Conservation (phyloP, 2,797 vertebrate species). For the Fundulus diaphanus region DNA sequence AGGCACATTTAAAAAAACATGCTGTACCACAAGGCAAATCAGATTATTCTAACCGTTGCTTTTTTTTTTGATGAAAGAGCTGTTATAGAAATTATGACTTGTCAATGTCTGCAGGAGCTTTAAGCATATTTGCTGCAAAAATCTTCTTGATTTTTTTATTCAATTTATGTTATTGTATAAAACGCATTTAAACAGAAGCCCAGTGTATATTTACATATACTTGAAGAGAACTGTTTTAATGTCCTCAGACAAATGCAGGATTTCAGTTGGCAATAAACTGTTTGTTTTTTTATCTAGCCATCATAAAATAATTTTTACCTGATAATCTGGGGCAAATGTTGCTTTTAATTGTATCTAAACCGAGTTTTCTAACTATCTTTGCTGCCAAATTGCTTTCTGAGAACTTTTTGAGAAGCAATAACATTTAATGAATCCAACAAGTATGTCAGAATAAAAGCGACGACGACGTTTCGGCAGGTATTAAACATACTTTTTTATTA, state of each 20-base stretch:
- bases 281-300: not conserved
- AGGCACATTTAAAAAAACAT: not conserved
- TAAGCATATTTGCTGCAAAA: not conserved
- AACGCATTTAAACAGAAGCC: not conserved
- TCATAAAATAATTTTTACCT: not conserved
- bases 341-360: not conserved
- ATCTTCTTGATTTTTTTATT: not conserved
- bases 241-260: not conserved
- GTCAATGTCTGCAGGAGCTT: not conserved
- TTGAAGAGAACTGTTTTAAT: not conserved
- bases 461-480: too few species aligned
- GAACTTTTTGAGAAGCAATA: not conserved
- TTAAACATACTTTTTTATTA: too few species aligned
- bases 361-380: too few species aligned
- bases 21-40: not conserved
- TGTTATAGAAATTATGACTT: not conserved
- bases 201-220: not conserved
- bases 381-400: not conserved
- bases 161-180: not conserved
- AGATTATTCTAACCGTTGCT: not conserved
- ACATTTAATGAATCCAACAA: too few species aligned
- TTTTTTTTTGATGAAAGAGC: not conserved
- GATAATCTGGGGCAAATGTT: not conserved
- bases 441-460: too few species aligned
- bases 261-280: not conserved